Percentiles rank a stretch among this genome's conserved stretches.
phyloP scores from a whole-genome alignment of 1,140 invertebrate species.

The Ips nitidus region DNA sequence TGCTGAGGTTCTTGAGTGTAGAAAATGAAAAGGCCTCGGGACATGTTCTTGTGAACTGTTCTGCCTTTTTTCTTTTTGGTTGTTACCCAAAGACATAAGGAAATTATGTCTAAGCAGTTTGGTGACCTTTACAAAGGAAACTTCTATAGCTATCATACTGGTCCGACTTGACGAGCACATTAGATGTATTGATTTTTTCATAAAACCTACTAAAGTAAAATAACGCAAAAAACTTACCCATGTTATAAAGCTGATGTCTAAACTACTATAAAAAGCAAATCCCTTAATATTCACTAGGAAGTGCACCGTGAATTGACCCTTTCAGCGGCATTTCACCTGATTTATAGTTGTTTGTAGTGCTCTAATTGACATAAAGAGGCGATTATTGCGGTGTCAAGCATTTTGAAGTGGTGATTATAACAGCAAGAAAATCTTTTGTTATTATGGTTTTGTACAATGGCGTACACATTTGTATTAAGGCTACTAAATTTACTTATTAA shows the following conservation, averaged over 20 bases:
- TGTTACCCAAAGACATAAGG: not conserved
- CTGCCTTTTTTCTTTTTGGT: not conserved
- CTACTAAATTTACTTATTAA: too few species aligned
- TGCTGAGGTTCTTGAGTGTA: too few species aligned
- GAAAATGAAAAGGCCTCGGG: too few species aligned
- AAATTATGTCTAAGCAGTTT: not conserved
- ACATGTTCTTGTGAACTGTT: not conserved
- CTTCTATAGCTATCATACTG: too few species aligned
- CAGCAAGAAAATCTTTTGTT: not conserved
- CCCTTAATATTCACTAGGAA: too few species aligned
- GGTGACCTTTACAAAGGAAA: too few species aligned
- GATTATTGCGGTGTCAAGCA: not conserved
- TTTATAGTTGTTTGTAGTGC: constrained; percentile 1
- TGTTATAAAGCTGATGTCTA: too few species aligned
- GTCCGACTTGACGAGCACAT: too few species aligned
- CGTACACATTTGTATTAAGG: not conserved
- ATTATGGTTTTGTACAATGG: not conserved
- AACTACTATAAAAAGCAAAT: too few species aligned
- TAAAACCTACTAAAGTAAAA: too few species aligned
- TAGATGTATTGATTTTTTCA: too few species aligned
- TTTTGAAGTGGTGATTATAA: constrained; percentile 1
- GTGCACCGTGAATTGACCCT: not conserved
- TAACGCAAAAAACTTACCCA: too few species aligned
- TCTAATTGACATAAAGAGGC: not conserved
- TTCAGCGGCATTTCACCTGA: not conserved